Base-by-base conservation (phyloP, 1,140 invertebrate species). In the Drosophila bipectinata region DNA sequence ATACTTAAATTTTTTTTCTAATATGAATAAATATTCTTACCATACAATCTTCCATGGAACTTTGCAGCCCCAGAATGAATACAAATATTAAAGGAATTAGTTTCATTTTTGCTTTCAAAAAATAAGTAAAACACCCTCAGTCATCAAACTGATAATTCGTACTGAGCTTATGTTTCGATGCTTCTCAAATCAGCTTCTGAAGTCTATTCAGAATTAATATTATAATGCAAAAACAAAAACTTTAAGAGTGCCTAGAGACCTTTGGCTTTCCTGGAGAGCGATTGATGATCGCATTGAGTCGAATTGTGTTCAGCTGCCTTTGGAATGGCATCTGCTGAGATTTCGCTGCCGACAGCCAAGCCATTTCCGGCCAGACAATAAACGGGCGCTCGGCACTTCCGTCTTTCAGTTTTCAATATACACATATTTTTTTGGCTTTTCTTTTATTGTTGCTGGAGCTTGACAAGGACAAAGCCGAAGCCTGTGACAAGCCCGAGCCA, bases 301-400 rank as follows among this genome's bases (percentile, higher is more conserved):
- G 45, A 4, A 15, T 5, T 28, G 62, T 1, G 34, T 41, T 24
- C n/a, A 37, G 39, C 24, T 47, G 26, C 32, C 6, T 45, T 15
- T 18, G n/a, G 72, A 12, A 44, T 34, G 56, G 14, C 15, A 48
- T 60, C 37, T 71, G 55, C 44, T 71, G 58, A 41, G 60, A 53
- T 68, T 79, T 71, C 30, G 53, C 67, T 53, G 68, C 82, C 74
- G 48, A 52, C 62, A 77, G 82, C 84, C 72, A 82, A 88, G 61
- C 83, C 83, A 87, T 87, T 87, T 87, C 82, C 82, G 82, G 79
- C 71, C 82, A 87, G 82, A 87, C 83, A 82, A 87, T 79, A 79
- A 81, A 82, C 83, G 66, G 78, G 49, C 58, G 75, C 74, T 72
- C 45, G 71, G 75, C 62, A 76, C 82, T 88, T 87, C 82, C 82